phyloP scores from a whole-genome alignment of 1,140 invertebrate species.

The Drosophila oshimai region DNA sequence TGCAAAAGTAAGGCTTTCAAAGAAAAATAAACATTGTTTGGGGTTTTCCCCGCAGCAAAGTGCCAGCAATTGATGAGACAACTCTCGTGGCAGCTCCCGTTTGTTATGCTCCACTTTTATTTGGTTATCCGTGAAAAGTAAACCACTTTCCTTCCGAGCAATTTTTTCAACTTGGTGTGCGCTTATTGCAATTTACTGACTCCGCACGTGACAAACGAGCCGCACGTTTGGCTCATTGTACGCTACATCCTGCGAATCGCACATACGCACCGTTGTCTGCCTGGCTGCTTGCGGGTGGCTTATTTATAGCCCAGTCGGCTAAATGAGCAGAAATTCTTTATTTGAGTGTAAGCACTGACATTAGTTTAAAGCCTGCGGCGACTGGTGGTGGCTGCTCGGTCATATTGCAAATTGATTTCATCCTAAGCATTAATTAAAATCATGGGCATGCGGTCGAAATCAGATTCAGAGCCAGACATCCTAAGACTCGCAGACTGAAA shows the following conservation, averaged over 20 bases:
- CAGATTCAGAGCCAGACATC: neutral
- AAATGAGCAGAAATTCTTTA: slow-evolving; percentile 17
- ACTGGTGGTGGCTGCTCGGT: slow-evolving; percentile 6
- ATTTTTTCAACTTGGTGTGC: slow-evolving; percentile 53
- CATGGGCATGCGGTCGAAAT: slow-evolving; percentile 6
- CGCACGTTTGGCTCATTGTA: slow-evolving; percentile 58
- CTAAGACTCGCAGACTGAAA: neutral
- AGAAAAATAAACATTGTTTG: neutral
- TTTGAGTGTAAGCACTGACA: slow-evolving; percentile 33
- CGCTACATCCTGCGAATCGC: slow-evolving; percentile 48
- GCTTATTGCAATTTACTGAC: slow-evolving; percentile 71
- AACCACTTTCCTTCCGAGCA: slow-evolving; percentile 30
- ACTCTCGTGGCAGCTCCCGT: slow-evolving; percentile 10
- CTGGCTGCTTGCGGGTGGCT: slow-evolving; percentile 6
- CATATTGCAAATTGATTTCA: slow-evolving; percentile 54
- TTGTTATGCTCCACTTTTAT: slow-evolving; percentile 28
- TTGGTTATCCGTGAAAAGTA: slow-evolving; percentile 32
- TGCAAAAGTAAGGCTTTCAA: neutral
- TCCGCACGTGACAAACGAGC: slow-evolving; percentile 67
- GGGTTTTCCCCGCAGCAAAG: neutral
- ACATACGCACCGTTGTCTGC: slow-evolving; percentile 44
- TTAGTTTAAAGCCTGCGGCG: slow-evolving; percentile 38
- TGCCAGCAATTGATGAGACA: slow-evolving; percentile 32
- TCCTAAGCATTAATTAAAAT: slow-evolving; percentile 45
- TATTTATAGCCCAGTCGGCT: slow-evolving; percentile 28